Base-by-base conservation (phyloP, 2,888 invertebrate species). In the Dascillus cervinus region DNA sequence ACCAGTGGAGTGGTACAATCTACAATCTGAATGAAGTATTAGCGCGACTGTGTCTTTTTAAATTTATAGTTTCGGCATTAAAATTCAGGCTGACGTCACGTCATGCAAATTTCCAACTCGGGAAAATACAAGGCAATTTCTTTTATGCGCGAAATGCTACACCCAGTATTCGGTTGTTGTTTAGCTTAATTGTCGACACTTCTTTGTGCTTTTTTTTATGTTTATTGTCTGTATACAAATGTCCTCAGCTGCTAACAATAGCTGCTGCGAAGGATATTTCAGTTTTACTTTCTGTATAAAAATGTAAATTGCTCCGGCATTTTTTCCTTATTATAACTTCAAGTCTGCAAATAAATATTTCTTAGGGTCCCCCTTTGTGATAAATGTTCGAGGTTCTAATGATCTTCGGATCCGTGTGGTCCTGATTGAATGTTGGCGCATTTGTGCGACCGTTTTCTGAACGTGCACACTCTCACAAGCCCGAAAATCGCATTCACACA, bases 401-500 rank as follows among this genome's bases (percentile, higher is more conserved):
- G n/a, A n/a, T n/a, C n/a, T n/a, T n/a, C n/a, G n/a, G n/a, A n/a
- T n/a, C n/a, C n/a, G n/a, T n/a, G n/a, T n/a, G n/a, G n/a, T n/a
- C n/a, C n/a, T n/a, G n/a, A n/a, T n/a, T n/a, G n/a, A n/a, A n/a
- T n/a, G n/a, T n/a, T n/a, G n/a, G n/a, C n/a, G n/a, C n/a, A n/a
- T n/a, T n/a, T n/a, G n/a, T n/a, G n/a, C n/a, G n/a, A n/a, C n/a
- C n/a, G n/a, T n/a, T n/a, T n/a, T n/a, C n/a, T n/a, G n/a, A n/a
- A n/a, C n/a, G n/a, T n/a, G n/a, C n/a, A n/a, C n/a, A n/a, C n/a
- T n/a, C n/a, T n/a, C n/a, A n/a, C n/a, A n/a, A 60, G 60, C 58
- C 60, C 61, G 62, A 62, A 62, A 65, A 64, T 59, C 55, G 60
- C 50, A 62, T 65, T 65, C 64, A 64, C 66, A 66, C 65, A 64